Base-by-base conservation (phyloP, 1,140 invertebrate genomes). In the Brachionus angularis region DNA sequence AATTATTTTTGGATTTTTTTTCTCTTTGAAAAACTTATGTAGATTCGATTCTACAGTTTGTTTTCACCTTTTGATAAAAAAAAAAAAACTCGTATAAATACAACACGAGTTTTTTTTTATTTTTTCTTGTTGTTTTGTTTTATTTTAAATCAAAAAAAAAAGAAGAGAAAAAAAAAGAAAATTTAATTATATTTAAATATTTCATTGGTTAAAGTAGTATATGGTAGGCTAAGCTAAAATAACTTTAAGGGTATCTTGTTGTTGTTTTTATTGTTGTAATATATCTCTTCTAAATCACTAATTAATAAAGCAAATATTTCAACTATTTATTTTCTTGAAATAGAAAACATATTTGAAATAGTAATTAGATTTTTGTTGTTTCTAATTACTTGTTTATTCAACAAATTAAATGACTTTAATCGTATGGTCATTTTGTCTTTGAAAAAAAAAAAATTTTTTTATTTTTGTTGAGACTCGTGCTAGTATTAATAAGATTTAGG, bases 401-500 rank as follows among this genome's bases (percentile, higher is more conserved):
- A n/a, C 36, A 29, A 58, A 52, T 52, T n/a, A n/a, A 52, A 52
- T 23, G 53, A 58, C 36, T 21, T 21, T 39, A 58, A 58, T 58
- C 53, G 36, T 36, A 58, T 58, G 53, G 53, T 58, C 53, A 58
- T 5, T 58, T 58, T 39, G 39, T 39, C 25, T 58, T 58, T 58
- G n/a, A 39, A n/a, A n/a, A n/a, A n/a, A n/a, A n/a, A n/a, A n/a
- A n/a, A n/a, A n/a, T n/a, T n/a, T n/a, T n/a, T n/a, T n/a, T n/a
- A n/a, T n/a, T n/a, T n/a, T n/a, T n/a, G 18, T 23, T 58, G 18
- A 58, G 53, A 18, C 53, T 58, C 53, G 53, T 58, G 53, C 53
- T 58, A 58, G 39, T 58, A 58, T 58, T 58, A 58, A 58, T 58
- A 42, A 58, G 53, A 58, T 58, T 58, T 33, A 55, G 12, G 12